Percentiles rank a stretch among this genome's conserved stretches.
phyloP scores from a whole-genome alignment of 2,888 invertebrate genomes.

The Thera obeliscata region DNA sequence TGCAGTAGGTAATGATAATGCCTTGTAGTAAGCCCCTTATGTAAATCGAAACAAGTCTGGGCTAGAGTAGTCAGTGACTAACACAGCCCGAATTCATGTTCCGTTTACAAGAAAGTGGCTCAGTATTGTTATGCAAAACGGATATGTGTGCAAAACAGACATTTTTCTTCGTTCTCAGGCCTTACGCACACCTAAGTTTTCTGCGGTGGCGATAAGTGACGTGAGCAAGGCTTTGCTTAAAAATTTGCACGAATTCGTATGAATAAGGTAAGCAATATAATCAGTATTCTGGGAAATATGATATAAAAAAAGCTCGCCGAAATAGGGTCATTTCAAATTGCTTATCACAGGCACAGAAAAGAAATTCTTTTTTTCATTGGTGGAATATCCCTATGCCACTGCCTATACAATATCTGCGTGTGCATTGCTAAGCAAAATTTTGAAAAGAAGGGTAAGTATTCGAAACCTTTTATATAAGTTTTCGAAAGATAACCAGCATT shows the following conservation, averaged over 20 bases:
- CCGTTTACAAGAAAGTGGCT: conserved; percentile 63
- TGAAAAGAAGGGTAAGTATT: too few relatives aligned
- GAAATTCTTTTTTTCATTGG: too few relatives aligned
- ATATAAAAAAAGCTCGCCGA: too few relatives aligned
- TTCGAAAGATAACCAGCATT: background rate
- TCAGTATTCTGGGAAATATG: background rate
- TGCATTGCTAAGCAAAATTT: too few relatives aligned
- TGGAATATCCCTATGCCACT: too few relatives aligned
- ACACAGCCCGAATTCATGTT: conserved; percentile 65
- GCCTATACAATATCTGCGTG: too few relatives aligned
- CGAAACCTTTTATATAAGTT: background rate
- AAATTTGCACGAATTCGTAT: background rate
- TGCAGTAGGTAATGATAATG: conserved; percentile 53
- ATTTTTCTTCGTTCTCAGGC: conserved; percentile 24
- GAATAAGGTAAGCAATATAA: background rate
- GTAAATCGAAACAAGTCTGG: conserved; percentile 58
- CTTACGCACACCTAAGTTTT: too few relatives aligned
- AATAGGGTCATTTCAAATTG: too few relatives aligned
- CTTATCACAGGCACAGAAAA: too few relatives aligned
- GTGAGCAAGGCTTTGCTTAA: background rate
- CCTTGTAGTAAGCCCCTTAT: conserved; percentile 59
- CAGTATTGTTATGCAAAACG: conserved; percentile 75
- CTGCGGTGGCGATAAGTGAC: too few relatives aligned
- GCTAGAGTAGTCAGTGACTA: conserved; percentile 68
- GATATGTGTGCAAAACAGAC: conserved; percentile 47